Base-by-base conservation (phyloP, 1,140 invertebrate genomes). In the Ptiloglossa arizonensis region DNA sequence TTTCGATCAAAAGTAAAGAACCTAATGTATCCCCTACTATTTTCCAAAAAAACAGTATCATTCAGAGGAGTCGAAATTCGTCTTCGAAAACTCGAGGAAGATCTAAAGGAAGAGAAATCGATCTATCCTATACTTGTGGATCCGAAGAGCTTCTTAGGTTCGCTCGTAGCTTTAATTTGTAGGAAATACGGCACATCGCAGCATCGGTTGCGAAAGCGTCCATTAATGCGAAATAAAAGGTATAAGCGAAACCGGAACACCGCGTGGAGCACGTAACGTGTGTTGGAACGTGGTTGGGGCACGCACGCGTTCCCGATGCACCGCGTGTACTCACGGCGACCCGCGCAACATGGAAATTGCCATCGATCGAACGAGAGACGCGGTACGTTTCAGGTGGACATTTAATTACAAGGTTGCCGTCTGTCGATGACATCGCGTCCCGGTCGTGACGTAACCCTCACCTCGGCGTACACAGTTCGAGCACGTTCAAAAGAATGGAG, bases 351-450 rank as follows among this genome's bases (percentile, higher is more conserved):
- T 22, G 27, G 54, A 38, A 24, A 79, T 57, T 35, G 57, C 52
- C 24, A 84, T 79, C 66, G 76, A 83, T 66, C 19, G 63, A 1
- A 15, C 46, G 59, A 41, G 50, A n/a, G 29, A 6, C 32, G 54
- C 19, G 24, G 74, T 60, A 60, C 70, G 74, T 78, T 74, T 54
- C 80, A 83, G 85, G 77, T 81, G 80, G 24, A 80, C 80, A 81
- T 72, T 87, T 86, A 86, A 87, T 87, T 84, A 77, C 63, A 70
- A 64, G 50, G 8, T 60, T 54, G 38, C 29, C 41, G 54, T 79
- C 79, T 81, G 80, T 66, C 72, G 79, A 79, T 79, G 78, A 85
- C 80, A 82, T 74, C 38, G n/a, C n/a, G 57, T 54, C 24, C 29
- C 19, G 56, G 22, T 68, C 54, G 66, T 79, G 83, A 79, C 52